phyloP scores from a whole-genome alignment of 1,140 invertebrate genomes.

The Pseudomyrmex concolor region DNA sequence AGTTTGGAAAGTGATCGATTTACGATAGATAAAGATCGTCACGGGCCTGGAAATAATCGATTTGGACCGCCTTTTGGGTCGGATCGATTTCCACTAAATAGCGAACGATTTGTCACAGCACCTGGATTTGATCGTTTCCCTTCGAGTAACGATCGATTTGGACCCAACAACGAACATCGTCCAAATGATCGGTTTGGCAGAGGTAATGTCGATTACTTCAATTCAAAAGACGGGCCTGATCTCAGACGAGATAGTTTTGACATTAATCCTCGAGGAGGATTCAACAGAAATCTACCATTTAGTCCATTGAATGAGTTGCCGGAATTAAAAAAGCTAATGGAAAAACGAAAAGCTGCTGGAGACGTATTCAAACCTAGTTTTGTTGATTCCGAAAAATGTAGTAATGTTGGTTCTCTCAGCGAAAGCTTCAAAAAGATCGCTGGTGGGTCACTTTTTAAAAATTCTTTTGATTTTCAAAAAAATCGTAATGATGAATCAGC shows the following conservation, averaged over 20 bases:
- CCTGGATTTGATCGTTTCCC: conserved; percentile 53
- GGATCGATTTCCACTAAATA: conserved; percentile 57
- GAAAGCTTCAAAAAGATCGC: conserved; percentile 83
- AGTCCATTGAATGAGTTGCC: conserved; percentile 74
- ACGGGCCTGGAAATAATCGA: conserved; percentile 53
- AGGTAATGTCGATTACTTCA: conserved; percentile 71
- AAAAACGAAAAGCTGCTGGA: conserved; percentile 79
- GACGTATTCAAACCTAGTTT: conserved; percentile 82
- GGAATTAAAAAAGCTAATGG: conserved; percentile 82
- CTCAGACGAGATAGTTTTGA: conserved; percentile 69
- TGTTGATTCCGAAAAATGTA: conserved; percentile 75
- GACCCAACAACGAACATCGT: conserved; percentile 42
- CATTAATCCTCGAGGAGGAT: conserved; percentile 54
- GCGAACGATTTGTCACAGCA: conserved; percentile 51
- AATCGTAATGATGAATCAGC: background rate
- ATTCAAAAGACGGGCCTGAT: conserved; percentile 65
- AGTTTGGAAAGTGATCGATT: conserved; percentile 46
- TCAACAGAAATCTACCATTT: conserved; percentile 70
- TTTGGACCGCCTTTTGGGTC: conserved; percentile 59
- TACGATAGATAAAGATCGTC: conserved; percentile 40
- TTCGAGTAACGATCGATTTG: conserved; percentile 59
- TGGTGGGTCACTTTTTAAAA: conserved; percentile 77
- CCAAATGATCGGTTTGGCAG: conserved; percentile 71
- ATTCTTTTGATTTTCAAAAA: conserved; percentile 55
- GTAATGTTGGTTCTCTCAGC: conserved; percentile 77